Evolutionary conservation across 2,888 invertebrate species (phyloP), one percentile per base, ranked within the genome.

Genomic region (Agonopterix arenella): DNA sequence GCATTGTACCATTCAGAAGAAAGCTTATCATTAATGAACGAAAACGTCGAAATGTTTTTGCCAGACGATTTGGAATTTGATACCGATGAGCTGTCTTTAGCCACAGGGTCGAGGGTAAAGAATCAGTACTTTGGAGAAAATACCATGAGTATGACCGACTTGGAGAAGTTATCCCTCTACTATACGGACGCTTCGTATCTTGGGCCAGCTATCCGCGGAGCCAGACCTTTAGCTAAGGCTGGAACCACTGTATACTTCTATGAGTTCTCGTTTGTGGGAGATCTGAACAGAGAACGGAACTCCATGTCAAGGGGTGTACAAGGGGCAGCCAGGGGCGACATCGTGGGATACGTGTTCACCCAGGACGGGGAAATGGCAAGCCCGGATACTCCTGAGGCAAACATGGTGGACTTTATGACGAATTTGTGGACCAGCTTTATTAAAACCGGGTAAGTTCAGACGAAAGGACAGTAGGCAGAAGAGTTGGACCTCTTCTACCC

Each of bases 251-350:
- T 91, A 1, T 92, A 84, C 56, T 78, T 91, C 59, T 92, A 91
- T 59, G 89, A 91, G 56, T 92, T 91, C 61, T 79, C 85, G 8
- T 91, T 84, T 52, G 84, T 89, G 16, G 90, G 90, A 3, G 63
- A 75, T 2, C 59, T 90, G 52, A 90, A 90, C 9, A 67, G 81
- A 36, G 88, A 86, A 52, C 76, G 86, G 47, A 68, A 75, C 5
- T 70, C 84, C 57, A 51, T 90, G 55, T 69, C 44, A 2, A 71
- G 72, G 4, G 70, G 80, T 4, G 56, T 70, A 11, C 51, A 65
- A 0, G 91, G 91, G 0, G 90, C 91, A 3, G 89, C 86, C 36
- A 85, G 90, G 44, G 91, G 91, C 2, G 91, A 91, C 58, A 85
- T 90, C 45, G 64, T 90, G 49, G 88, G 89, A 0, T 91, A 91